Base-by-base conservation (phyloP, 2,797 vertebrate genomes). In the Pseudomugil gertrudae region DNA sequence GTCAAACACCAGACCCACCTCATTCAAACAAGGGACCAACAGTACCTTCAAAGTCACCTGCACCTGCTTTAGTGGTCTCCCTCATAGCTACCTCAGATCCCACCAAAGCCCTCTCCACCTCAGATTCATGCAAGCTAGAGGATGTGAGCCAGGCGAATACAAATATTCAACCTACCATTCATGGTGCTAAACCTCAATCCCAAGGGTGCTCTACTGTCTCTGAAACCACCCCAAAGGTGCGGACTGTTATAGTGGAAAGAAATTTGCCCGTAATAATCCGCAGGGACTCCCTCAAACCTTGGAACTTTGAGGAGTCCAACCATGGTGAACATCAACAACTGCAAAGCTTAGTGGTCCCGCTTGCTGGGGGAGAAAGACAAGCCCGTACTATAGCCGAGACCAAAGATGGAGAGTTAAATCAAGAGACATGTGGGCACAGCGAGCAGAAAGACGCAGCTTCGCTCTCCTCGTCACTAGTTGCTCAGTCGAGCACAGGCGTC, bases 61-160 rank as follows among this genome's bases (percentile, higher is more conserved):
- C 66, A 55, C 63, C 68, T 38, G 87, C 76, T 71, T 60, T 74
- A 66, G 72, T 63, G 65, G 75, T 84, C 74, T 79, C 74, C 66
- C 87, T 86, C 83, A 61, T 76, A 84, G 83, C 90, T 91, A 92
- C 92, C 92, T 93, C 92, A 92, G 78, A 76, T 50, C 62, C 84
- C 76, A 83, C 84, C 86, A 88, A 89, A 90, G 78, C 79, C 79
- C 78, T 69, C 23, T 56, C 74, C 61, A 68, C 67, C 62, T 84
- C 79, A 69, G 72, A 81, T 63, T 75, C 81, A 47, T 61, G 43
- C 66, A 63, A 79, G 36, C 52, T 10, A 43, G 70, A 89, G 67
- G 72, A 75, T 70, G 77, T 74, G 62, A 87, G 70, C 64, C 71
- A 63, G 74, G 58, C 48, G 69, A 74, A 80, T 58, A 84, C 69